Evolutionary conservation across 2,113 vertebrate genomes (phyloP).

Genomic region (Trachemys scripta): DNA sequence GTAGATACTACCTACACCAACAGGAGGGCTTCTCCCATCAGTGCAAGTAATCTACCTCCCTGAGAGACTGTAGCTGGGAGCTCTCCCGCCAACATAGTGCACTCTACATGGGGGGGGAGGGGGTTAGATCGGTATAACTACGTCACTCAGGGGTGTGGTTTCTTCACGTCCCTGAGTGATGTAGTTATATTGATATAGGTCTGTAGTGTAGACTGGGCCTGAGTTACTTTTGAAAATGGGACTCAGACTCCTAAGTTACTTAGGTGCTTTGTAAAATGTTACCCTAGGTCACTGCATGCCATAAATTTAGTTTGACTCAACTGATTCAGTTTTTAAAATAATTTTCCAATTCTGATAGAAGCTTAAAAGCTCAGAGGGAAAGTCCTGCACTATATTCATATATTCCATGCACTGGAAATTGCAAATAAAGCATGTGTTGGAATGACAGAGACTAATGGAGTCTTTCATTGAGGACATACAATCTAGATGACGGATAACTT

Average conservation of each 20-base stretch:
- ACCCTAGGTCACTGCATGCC: background rate
- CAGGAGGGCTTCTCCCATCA: background rate
- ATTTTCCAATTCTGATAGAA: background rate
- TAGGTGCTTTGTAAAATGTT: background rate
- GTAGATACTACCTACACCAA: background rate
- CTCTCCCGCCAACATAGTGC: background rate
- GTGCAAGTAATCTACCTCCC: background rate
- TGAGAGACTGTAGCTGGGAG: background rate
- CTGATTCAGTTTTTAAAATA: background rate
- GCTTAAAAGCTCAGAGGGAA: background rate
- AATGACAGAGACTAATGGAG: constrained; percentile 70
- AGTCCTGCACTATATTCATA: background rate
- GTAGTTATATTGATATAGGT: background rate
- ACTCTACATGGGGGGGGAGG: background rate
- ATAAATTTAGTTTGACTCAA: background rate
- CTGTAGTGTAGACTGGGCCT: background rate
- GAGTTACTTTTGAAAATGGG: background rate
- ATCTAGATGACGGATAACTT: constrained; percentile 69
- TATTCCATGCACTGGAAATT: constrained; percentile 37
- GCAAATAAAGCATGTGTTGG: constrained; percentile 50
- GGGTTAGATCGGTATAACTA: background rate
- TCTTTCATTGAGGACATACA: constrained; percentile 58
- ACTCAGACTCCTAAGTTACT: background rate
- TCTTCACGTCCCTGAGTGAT: background rate
- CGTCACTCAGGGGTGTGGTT: background rate